Percentiles rank a stretch among this genome's conserved stretches.
Conservation (phyloP, 2,888 invertebrate genomes). For the Tenthredo distinguenda region DNA sequence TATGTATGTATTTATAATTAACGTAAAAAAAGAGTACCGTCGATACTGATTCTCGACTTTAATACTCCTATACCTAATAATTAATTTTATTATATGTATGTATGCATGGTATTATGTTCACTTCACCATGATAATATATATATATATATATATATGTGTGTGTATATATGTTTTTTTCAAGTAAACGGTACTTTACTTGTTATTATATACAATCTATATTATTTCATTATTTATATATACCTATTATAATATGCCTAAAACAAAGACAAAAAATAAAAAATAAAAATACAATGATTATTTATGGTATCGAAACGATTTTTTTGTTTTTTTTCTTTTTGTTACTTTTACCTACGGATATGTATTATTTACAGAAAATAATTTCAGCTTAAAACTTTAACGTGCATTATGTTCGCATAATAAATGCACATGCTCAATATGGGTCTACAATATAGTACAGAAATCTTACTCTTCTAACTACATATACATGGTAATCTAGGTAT, state of each 20-base stretch:
- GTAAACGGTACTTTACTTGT: constrained; percentile 53
- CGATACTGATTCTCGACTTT: constrained; percentile 16
- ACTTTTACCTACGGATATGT: constrained; percentile 70
- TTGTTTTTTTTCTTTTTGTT: constrained; percentile 45
- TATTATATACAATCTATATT: constrained; percentile 59
- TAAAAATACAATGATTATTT: constrained; percentile 19
- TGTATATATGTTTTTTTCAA: constrained; percentile 22
- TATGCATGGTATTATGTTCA: constrained; percentile 66
- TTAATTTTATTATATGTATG: constrained; percentile 71
- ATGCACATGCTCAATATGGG: constrained; percentile 56
- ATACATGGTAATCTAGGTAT: constrained; percentile 45
- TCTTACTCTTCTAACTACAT: constrained; percentile 45
- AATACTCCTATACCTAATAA: constrained; percentile 53
- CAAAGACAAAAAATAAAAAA: constrained; percentile 48
- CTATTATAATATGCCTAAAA: constrained; percentile 60
- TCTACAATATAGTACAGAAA: constrained; percentile 52
- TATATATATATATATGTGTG: constrained; percentile 50
- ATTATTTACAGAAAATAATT: constrained; percentile 74
- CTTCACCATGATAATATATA: constrained; percentile 30
- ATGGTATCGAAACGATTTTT: constrained; percentile 61
- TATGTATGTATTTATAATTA: neutral
- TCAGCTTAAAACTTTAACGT: constrained; percentile 55
- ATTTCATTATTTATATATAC: constrained; percentile 47
- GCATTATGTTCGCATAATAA: constrained; percentile 57
- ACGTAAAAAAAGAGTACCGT: constrained; percentile 15